phyloP scores from a whole-genome alignment of 1,140 invertebrate genomes.

The Pachypsylla venusta region DNA sequence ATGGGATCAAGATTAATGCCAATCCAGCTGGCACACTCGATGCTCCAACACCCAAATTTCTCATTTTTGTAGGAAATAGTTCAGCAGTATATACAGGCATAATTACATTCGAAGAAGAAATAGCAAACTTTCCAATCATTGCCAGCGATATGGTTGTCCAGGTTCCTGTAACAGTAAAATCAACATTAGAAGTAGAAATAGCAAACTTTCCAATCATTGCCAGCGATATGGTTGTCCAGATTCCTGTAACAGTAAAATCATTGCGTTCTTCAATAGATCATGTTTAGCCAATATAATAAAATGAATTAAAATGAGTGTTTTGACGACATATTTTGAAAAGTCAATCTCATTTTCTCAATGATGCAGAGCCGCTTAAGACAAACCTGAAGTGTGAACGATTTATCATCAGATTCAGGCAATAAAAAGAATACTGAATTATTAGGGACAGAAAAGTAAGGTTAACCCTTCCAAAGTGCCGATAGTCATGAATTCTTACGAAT shows the following conservation, averaged over 20 bases:
- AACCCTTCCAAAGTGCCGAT: too few species aligned
- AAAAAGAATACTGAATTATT: too few species aligned
- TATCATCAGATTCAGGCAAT: too few species aligned
- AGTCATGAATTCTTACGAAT: too few species aligned
- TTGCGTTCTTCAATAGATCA: too few species aligned
- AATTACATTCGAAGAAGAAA: constrained; percentile 51
- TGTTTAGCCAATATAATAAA: background rate
- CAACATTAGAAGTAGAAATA: constrained; percentile 50
- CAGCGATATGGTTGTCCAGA: constrained; percentile 42
- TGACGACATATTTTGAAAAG: background rate
- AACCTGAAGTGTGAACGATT: too few species aligned
- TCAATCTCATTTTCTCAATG: background rate
- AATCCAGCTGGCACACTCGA: constrained; percentile 51
- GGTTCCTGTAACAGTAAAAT: constrained; percentile 34
- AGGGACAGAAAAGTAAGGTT: too few species aligned
- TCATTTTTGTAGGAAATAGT: constrained; percentile 52
- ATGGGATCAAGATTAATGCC: constrained; percentile 52
- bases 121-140: constrained; percentile 52
- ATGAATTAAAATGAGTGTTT: background rate
- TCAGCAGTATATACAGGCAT: constrained; percentile 57
- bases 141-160: constrained; percentile 45
- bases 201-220: constrained; percentile 54
- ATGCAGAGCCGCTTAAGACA: background rate
- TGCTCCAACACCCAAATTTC: constrained; percentile 53
- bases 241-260: constrained; percentile 34